Evolutionary conservation across 2,797 vertebrate genomes (phyloP), one percentile per base, ranked within the genome.

Genomic region (Malacoraja senta): DNA sequence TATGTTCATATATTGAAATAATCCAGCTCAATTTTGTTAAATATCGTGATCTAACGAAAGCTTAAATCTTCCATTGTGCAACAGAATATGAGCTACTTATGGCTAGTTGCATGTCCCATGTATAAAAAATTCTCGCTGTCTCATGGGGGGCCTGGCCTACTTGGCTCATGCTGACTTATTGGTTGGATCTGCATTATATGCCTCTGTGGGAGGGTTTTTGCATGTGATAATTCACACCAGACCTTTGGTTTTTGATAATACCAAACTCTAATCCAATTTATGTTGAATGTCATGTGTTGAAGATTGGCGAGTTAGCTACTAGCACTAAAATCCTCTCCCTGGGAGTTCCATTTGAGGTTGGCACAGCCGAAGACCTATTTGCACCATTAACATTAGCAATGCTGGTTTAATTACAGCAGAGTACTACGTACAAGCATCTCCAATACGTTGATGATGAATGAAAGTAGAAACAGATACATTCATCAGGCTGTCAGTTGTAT

Each of bases 221-320:
- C 71, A 44, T 44, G 21, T 38, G 63, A 74, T 71, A 91, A 91
- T 91, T 65, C 44, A 35, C 65, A 91, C 32, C 90, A 91, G 90
- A 91, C 24, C 68, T 91, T 74, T 90, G 86, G 68, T 44, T 91
- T 91, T 29, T 68, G 32, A 38, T 12, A 44, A 29, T 38, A 29
- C 35, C 35, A 91, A 91, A 91, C 24, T 38, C 71, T 74, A 72
- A 91, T 35, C 32, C 68, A 74, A 91, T 72, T 91, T 38, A 32
- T 9, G 32, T 63, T 90, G 61, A n/a, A 68, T 35, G 32, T 68
- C 32, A 29, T 6, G n/a, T 32, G 29, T 90, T 90, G 63, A 6
- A 9, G 8, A 38, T 91, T 35, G 21, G 68, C 9, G 65, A 74
- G 35, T 38, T 74, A 24, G 35, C 38, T 74, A 74, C 9, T 24